Percentiles rank a stretch among this genome's conserved stretches.
These are phyloP conservation scores for Cebus imitator DNA, from an alignment of 2,113 vertebrate species.

Conservation along the genomic window DNA sequence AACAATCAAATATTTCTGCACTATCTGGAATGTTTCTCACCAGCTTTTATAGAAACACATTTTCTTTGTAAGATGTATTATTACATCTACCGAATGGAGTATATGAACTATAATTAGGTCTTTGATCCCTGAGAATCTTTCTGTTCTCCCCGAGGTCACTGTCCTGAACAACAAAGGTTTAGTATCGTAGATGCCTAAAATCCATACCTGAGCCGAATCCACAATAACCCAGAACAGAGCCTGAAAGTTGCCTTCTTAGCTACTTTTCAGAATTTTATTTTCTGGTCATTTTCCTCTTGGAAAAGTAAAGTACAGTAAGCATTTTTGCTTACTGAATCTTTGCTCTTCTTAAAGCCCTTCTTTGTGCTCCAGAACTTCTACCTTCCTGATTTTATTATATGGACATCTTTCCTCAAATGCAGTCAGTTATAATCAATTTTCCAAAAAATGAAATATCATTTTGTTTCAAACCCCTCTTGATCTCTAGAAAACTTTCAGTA, in stretches of 20 bases:
- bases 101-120: neutral
- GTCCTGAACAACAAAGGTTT: neutral
- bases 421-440: neutral
- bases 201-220: neutral
- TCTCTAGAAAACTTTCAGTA: neutral
- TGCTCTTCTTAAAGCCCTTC: neutral
- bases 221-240: neutral
- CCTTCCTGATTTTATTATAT: neutral
- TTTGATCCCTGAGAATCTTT: neutral
- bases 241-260: neutral
- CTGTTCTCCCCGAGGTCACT: neutral
- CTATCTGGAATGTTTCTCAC: neutral
- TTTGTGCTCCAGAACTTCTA: neutral
- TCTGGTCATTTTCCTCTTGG: neutral
- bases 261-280: neutral
- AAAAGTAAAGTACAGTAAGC: neutral
- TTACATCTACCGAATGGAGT: neutral
- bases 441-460: neutral
- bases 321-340: neutral
- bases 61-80: neutral
- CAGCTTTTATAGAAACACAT: neutral
- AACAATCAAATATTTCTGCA: neutral
- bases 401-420: neutral
- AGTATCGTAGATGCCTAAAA: neutral
- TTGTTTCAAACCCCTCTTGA: neutral